A percentile compares a stretch with the other conserved stretches of the same genome.
Evolutionary conservation across 2,888 invertebrate species (phyloP).

Genomic region (Heteropelma amictum): DNA sequence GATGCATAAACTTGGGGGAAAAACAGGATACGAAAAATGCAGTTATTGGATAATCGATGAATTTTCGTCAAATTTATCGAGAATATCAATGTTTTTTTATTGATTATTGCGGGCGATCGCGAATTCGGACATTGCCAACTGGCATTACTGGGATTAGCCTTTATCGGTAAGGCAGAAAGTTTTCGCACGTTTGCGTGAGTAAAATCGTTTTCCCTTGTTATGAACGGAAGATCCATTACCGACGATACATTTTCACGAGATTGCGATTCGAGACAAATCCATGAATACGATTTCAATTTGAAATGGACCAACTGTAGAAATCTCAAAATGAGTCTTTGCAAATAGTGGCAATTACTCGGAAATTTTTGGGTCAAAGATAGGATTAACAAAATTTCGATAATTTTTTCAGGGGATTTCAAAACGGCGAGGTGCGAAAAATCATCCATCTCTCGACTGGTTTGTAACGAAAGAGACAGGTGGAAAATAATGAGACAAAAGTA

Average conservation of each 20-base stretch:
- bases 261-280: background rate
- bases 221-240: slow-evolving; percentile 15
- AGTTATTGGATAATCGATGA: too few relatives aligned
- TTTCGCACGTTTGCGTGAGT: background rate
- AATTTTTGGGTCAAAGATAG: too few relatives aligned
- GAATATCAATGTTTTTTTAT: too few relatives aligned
- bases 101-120: background rate
- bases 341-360: too few relatives aligned
- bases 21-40: too few relatives aligned
- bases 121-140: background rate
- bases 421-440: background rate
- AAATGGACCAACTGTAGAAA: background rate
- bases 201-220: slow-evolving; percentile 1
- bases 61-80: too few relatives aligned
- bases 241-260: slow-evolving; percentile 10
- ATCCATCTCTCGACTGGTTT: background rate
- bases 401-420: background rate
- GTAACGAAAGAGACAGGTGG: background rate
- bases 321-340: background rate
- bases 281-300: background rate
- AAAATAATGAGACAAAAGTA: slow-evolving; percentile 22
- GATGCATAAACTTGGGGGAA: too few relatives aligned
- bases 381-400: background rate
- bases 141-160: background rate
- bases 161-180: slow-evolving; percentile 12